Evolutionary conservation across 2,888 invertebrate species (phyloP).

Genomic region (Microctonus hyperodae): DNA sequence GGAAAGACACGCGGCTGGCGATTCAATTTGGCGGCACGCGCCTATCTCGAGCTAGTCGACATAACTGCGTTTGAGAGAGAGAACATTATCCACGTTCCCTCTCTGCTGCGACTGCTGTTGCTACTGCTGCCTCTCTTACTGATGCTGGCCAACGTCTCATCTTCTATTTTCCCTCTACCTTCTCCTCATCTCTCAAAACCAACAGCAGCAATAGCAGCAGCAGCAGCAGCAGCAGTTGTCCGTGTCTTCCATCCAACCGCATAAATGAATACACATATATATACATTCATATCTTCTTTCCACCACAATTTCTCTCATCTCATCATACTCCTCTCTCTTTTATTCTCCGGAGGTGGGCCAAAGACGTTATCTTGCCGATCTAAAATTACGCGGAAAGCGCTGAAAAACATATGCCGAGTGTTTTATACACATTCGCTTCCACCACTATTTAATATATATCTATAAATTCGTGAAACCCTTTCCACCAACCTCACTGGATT

Average conservation of each 20-base stretch:
- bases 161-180: conserved; percentile 29
- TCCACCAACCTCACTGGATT: conserved; percentile 27
- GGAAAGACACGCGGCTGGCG: conserved; percentile 25
- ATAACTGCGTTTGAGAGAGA: conserved; percentile 57
- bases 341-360: conserved; percentile 40
- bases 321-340: conserved; percentile 32
- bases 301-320: conserved; percentile 32
- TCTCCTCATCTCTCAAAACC: conserved; percentile 29
- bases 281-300: conserved; percentile 32
- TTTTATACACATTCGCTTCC: conserved; percentile 27
- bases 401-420: conserved; percentile 44
- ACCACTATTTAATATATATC: conserved; percentile 12
- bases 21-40: conserved; percentile 40
- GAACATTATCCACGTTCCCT: conserved; percentile 45
- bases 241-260: conserved; percentile 33
- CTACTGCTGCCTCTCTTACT: conserved; percentile 11
- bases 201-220: too few species aligned
- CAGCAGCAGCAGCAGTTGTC: conserved; percentile 24
- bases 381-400: conserved; percentile 60
- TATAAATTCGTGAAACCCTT: conserved; percentile 11
- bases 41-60: conserved; percentile 52
- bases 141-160: conserved; percentile 20
- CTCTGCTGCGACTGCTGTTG: conserved; percentile 26
- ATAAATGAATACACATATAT: conserved; percentile 24
- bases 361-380: conserved; percentile 59